phyloP scores from a whole-genome alignment of 2,797 vertebrate genomes.

The Channa striata region DNA sequence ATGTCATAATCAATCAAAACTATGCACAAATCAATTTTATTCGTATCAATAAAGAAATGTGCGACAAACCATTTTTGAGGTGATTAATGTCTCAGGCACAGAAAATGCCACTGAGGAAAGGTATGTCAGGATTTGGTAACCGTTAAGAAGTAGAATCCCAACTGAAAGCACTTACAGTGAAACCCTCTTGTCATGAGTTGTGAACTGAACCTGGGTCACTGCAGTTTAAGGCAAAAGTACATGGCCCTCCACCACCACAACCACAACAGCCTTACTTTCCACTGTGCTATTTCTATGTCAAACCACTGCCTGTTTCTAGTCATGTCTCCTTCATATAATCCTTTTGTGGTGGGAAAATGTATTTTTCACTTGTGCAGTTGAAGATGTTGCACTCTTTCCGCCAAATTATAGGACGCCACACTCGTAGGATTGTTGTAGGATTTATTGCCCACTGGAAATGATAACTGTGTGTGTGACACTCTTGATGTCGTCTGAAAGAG shows the following conservation, averaged over 20 bases:
- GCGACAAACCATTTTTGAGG: background rate
- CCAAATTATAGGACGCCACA: conserved; percentile 52
- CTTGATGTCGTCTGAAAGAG: conserved; percentile 30
- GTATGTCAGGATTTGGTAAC: conserved; percentile 1
- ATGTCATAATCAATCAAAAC: too few species aligned
- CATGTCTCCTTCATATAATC: conserved; percentile 72
- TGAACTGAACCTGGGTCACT: conserved; percentile 64
- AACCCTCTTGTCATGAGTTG: conserved; percentile 23
- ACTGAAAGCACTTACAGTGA: conserved; percentile 7
- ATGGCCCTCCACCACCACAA: conserved; percentile 46
- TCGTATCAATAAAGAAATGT: background rate
- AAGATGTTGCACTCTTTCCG: conserved; percentile 45
- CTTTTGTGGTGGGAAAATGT: conserved; percentile 72
- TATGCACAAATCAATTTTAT: background rate
- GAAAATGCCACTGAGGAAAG: background rate
- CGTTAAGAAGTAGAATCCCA: conserved; percentile 20
- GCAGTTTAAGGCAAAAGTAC: conserved; percentile 57
- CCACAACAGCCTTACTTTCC: conserved; percentile 67
- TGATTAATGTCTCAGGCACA: background rate
- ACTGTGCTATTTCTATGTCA: conserved; percentile 71
- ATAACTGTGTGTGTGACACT: conserved; percentile 42
- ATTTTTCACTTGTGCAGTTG: conserved; percentile 67
- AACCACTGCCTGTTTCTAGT: conserved; percentile 67
- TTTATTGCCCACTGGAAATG: conserved; percentile 58
- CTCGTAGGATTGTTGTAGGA: conserved; percentile 40